Evolutionary conservation across 2,797 vertebrate genomes (phyloP), one percentile per base, ranked within the genome.

Genomic region (Liparis tanakae): DNA sequence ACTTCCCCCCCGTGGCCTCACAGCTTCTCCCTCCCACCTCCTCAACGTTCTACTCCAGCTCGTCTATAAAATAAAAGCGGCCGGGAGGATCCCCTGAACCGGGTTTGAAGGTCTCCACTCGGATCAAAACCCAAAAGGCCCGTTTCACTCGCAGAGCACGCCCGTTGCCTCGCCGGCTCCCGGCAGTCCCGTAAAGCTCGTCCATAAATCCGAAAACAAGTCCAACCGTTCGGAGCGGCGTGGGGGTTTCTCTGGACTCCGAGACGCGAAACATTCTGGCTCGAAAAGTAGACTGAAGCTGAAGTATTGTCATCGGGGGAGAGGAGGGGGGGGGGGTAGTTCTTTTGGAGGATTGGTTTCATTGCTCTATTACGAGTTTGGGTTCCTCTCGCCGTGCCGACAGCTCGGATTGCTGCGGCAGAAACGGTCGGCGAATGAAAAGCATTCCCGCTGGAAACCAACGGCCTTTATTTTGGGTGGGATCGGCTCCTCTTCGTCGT

Each of bases 61-160:
- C 1, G 48, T 70, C 76, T 39, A 72, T 84, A 70, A 80, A 80
- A 30, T 30, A 30, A 37, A 74, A 36, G 22, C 67, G 67, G 72
- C 61, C 57, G 2, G 63, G n/a, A 69, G 2, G 55, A 44, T 62
- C 44, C 37, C 53, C 50, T 14, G 50, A 50, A 14, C 2, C 7
- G 56, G 25, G 43, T 64, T 39, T 53, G n/a, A 72, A 61, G 25
- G 68, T 72, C 51, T 68, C 0, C 14, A 66, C 76, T 70, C n/a
- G 4, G 65, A 88, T 69, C 48, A 76, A 67, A 61, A 3, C 46
- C 25, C 85, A 89, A 85, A 41, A 41, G 39, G 9, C 73, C 36
- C 76, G 68, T 84, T 83, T 76, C 69, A 77, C 63, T 17, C 69
- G 75, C 84, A 69, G 25, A 30, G 51, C 69, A 67, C 78, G 51